Base-by-base conservation (phyloP, 2,888 invertebrate species). In the Trissolcus brochymenae region DNA sequence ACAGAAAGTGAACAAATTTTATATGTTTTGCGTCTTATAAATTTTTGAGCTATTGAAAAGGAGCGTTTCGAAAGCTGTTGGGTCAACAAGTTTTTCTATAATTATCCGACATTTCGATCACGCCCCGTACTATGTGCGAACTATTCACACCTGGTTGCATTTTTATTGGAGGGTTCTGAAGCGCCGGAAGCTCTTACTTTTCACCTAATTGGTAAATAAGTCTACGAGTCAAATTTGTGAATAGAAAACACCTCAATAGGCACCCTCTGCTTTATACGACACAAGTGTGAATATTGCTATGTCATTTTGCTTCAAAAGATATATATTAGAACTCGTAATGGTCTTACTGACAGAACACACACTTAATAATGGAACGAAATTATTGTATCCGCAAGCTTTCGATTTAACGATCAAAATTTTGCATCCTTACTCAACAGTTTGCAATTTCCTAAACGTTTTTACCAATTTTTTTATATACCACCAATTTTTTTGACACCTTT, bases 171-270 rank as follows among this genome's bases (percentile, higher is more conserved):
- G 57, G 62, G 50, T 67, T 25, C 35, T 55, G 14, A 53, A 74
- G 56, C 67, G 57, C 74, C 74, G 74, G 74, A 74, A 74, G 62
- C 66, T 61, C 2, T 43, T 53, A 62, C 67, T 67, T 74, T 74
- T 67, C 29, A 73, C 43, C 62, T 74, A 74, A 74, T 74, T 74
- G 74, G 74, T 74, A 74, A 74, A 74, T 74, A 74, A 74, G 74
- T 21, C 13, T 17, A 13, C 16, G 14, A 55, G 43, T 46, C 51
- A 51, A 25, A 57, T 62, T 62, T 43, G 21, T 74, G 67, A 67
- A 68, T 64, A 50, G 68, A 53, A 40, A 67, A 56, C 19, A 51
- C 13, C 19, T 51, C 46, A 19, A 50, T 55, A 29, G 21, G 17
- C 41, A 50, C 61, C 56, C 46, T 17, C 19, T 11, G 35, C 51